Conservation (phyloP, 2,888 invertebrate species). For the Nymphalis polychloros region DNA sequence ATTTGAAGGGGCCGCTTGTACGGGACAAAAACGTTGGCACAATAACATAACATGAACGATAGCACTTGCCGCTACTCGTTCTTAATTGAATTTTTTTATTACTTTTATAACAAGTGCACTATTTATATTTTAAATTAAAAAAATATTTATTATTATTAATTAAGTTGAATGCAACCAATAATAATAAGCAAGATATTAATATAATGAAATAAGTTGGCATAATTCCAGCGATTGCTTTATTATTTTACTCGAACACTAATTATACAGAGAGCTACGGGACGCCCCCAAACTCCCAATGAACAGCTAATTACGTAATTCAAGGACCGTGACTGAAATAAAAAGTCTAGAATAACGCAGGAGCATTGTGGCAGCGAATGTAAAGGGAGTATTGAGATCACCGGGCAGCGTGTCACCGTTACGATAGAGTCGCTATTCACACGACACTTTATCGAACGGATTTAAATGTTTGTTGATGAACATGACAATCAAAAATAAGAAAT, state of each 20-base stretch:
- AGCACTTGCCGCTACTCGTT: conserved; percentile 76
- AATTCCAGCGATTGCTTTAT: conserved; percentile 38
- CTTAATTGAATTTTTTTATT: conserved; percentile 68
- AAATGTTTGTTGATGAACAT: no score
- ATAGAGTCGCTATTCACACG: conserved; percentile 35
- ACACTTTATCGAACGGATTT: no score
- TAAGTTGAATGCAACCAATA: conserved; percentile 25
- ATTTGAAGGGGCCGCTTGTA: conserved; percentile 66
- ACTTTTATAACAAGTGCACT: conserved; percentile 56
- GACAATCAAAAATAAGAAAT: no score
- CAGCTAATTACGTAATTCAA: conserved; percentile 78
- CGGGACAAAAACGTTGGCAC: conserved; percentile 37
- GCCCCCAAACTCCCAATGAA: conserved; percentile 63
- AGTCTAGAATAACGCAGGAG: conserved; percentile 59
- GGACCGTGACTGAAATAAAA: conserved; percentile 72
- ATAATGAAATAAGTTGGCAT: conserved; percentile 17
- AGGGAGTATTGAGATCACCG: conserved; percentile 50
- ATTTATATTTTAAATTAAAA: conserved; percentile 35
- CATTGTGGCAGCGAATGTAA: conserved; percentile 65
- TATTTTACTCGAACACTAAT: conserved; percentile 38
- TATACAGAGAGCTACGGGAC: conserved; percentile 57
- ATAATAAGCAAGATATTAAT: conserved; percentile 15
- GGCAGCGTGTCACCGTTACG: conserved; percentile 30
- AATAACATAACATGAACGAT: conserved; percentile 63
- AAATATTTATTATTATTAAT: not conserved